A percentile compares a stretch with the other conserved stretches of the same genome.
These are phyloP conservation scores for Etheostoma spectabile DNA, from an alignment of 2,113 vertebrate genomes.

Conservation along the genomic window DNA sequence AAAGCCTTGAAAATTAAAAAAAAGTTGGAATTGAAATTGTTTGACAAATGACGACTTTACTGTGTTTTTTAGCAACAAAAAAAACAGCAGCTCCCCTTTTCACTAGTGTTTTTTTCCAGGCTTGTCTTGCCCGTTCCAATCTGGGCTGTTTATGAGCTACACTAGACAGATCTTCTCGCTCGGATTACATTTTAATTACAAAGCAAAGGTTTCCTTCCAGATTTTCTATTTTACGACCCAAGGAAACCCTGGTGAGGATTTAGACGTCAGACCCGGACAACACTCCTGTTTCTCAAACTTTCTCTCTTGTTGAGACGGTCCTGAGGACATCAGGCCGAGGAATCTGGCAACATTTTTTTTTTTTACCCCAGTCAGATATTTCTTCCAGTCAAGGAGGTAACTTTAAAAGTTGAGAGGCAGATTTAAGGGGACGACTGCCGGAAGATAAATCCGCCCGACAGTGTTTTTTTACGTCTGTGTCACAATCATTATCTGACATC, in stretches of 20 bases:
- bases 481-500: slow-evolving; percentile 17
- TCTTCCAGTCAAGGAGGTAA: neutral
- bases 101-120: too few species aligned
- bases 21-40: too few species aligned
- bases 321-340: neutral
- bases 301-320: neutral
- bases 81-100: too few species aligned
- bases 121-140: too few species aligned
- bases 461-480: neutral
- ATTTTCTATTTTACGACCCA: neutral
- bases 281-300: neutral
- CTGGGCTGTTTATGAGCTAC: too few species aligned
- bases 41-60: too few species aligned
- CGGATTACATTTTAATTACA: too few species aligned
- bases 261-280: neutral
- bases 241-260: neutral
- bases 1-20: too few species aligned
- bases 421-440: neutral
- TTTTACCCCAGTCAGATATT: neutral
- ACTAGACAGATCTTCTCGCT: neutral
- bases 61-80: too few species aligned
- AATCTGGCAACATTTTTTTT: neutral
- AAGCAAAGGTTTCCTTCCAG: neutral
- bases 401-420: neutral
- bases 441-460: neutral